A percentile compares a stretch with the other conserved stretches of the same genome.
phyloP scores from a whole-genome alignment of 2,888 invertebrate genomes.

The Mesochorus sp. region DNA sequence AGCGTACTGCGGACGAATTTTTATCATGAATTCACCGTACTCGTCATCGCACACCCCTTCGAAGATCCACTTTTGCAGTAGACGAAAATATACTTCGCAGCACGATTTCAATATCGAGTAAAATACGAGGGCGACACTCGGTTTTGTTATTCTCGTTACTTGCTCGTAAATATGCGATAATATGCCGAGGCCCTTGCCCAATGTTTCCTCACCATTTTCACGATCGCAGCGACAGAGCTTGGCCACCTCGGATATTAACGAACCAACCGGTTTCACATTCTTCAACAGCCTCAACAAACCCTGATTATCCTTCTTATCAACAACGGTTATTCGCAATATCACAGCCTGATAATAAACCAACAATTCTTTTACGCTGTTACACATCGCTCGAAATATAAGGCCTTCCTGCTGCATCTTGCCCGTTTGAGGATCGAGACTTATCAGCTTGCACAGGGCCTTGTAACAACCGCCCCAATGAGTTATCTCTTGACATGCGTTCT shows the following conservation, averaged over 20 bases:
- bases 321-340: constrained; percentile 71
- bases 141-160: constrained; percentile 85
- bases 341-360: constrained; percentile 76
- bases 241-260: constrained; percentile 74
- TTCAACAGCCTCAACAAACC: constrained; percentile 70
- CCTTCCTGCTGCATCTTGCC: constrained; percentile 74
- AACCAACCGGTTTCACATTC: constrained; percentile 72
- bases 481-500: constrained; percentile 69
- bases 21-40: constrained; percentile 93
- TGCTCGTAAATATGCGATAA: constrained; percentile 87
- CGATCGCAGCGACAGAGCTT: constrained; percentile 74
- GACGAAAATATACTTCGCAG: constrained; percentile 85
- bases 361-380: constrained; percentile 76
- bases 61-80: constrained; percentile 92
- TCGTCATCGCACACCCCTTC: constrained; percentile 92
- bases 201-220: constrained; percentile 61
- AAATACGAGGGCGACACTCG: constrained; percentile 84
- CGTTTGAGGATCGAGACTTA: constrained; percentile 67
- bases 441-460: constrained; percentile 70
- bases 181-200: constrained; percentile 84
- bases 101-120: constrained; percentile 84
- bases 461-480: constrained; percentile 79
- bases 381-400: constrained; percentile 78
- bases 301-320: constrained; percentile 49
- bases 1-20: constrained; percentile 86